A percentile compares a stretch with the other conserved stretches of the same genome.
Conservation (phyloP, 1,140 invertebrate genomes). For the Scaptodrosophila lebanonensis region DNA sequence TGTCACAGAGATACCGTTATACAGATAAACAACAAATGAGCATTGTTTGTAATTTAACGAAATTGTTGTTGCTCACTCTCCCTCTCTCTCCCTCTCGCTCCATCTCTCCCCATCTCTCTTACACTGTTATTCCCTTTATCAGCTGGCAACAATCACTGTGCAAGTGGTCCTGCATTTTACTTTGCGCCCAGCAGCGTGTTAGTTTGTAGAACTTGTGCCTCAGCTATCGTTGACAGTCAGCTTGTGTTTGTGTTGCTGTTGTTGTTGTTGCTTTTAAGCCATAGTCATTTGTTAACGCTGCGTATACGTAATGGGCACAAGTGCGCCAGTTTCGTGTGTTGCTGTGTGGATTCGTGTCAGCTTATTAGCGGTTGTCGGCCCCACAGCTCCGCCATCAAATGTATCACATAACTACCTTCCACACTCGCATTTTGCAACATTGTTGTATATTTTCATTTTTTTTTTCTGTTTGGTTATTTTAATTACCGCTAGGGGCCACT, state of each 20-base stretch:
- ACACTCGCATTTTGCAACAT: too few relatives aligned
- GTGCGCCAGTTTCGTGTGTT: constrained; percentile 30
- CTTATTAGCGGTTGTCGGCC: constrained; percentile 39
- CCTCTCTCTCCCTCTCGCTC: background rate
- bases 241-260: constrained; percentile 29
- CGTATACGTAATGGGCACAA: constrained; percentile 44
- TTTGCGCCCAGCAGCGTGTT: constrained; percentile 36
- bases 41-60: constrained; percentile 71
- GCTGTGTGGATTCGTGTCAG: constrained; percentile 22
- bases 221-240: constrained; percentile 45
- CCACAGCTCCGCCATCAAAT: constrained; percentile 34
- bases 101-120: background rate
- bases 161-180: too few relatives aligned
- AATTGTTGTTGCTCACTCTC: constrained; percentile 28
- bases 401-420: constrained; percentile 24
- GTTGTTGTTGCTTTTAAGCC: constrained; percentile 20
- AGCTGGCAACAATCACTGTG: constrained; percentile 46
- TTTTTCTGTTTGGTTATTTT: constrained; percentile 14
- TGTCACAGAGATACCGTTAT: constrained; percentile 53
- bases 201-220: constrained; percentile 23
- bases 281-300: constrained; percentile 60
- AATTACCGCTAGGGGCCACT: constrained; percentile 40
- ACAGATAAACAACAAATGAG: constrained; percentile 73
- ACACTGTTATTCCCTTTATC: constrained; percentile 38
- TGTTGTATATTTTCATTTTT: constrained; percentile 1